These are phyloP conservation scores for Sweltsa coloradensis DNA, from an alignment of 1,140 invertebrate genomes.

Conservation along the genomic window DNA sequence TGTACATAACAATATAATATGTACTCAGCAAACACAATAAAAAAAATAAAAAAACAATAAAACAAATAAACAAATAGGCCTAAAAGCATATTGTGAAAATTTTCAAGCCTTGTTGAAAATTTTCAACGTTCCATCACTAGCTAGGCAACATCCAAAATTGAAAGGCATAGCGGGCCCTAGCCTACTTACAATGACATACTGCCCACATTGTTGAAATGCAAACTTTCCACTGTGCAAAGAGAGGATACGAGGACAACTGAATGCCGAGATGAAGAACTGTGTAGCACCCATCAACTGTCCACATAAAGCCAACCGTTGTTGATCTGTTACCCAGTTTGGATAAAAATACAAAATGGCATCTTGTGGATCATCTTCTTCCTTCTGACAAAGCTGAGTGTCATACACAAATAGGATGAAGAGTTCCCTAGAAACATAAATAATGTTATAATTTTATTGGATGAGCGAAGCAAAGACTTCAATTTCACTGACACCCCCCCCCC, in stretches of 20 bases:
- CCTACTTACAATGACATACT: conserved; percentile 57
- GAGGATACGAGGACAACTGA: conserved; percentile 58
- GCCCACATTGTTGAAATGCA: conserved; percentile 61
- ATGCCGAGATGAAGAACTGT: conserved; percentile 59
- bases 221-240: conserved; percentile 74
- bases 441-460: no score
- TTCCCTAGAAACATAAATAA: conserved; percentile 64
- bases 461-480: no score
- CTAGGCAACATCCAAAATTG: no score
- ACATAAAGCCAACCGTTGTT: conserved; percentile 63
- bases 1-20: no score
- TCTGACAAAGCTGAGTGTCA: conserved; percentile 58
- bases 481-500: no score
- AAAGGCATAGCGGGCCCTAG: no score
- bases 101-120: no score
- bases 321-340: conserved; percentile 71
- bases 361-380: conserved; percentile 74
- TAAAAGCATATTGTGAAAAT: no score
- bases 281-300: conserved; percentile 71
- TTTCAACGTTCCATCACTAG: no score
- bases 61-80: no score
- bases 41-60: no score
- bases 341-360: conserved; percentile 79
- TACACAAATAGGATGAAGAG: conserved; percentile 82
- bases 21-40: no score